These are phyloP conservation scores for Parus major DNA, from an alignment of 2,113 vertebrate species.

Conservation along the genomic window DNA sequence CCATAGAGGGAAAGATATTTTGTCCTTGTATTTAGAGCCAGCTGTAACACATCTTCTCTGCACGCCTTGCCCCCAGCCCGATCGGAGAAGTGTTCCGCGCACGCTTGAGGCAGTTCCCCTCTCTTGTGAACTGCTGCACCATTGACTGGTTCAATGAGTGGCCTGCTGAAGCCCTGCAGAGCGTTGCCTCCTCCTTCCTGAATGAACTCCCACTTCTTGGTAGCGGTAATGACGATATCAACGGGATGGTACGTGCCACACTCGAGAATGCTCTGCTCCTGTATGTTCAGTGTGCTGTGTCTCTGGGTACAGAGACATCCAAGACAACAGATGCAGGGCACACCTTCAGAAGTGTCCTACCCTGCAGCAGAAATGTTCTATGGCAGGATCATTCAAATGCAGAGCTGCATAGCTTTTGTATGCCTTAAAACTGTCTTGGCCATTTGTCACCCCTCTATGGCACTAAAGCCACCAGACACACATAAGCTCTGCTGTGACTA, in stretches of 20 bases:
- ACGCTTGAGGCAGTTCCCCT: conserved; percentile 89
- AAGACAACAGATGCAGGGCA: accelerated
- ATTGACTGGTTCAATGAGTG: conserved; percentile 94
- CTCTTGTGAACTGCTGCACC: conserved; percentile 91
- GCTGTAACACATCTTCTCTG: not conserved
- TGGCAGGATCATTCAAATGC: not conserved
- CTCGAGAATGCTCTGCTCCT: not conserved
- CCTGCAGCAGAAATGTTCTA: not conserved
- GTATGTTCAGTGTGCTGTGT: accelerated
- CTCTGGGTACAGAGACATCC: not conserved
- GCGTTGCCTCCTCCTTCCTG: conserved; percentile 83
- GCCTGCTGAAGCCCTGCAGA: conserved; percentile 88
- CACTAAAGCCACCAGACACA: not conserved
- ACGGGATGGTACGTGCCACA: conserved; percentile 80
- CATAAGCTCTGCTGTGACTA: not conserved
- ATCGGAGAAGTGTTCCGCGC: conserved; percentile 88
- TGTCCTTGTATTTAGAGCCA: not conserved
- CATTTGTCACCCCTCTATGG: not conserved
- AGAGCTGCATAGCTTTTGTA: not conserved
- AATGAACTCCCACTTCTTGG: conserved; percentile 81
- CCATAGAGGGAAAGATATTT: not conserved
- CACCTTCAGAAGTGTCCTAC: not conserved
- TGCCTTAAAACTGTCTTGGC: not conserved
- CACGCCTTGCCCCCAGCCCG: conserved; percentile 71
- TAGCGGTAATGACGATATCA: conserved; percentile 22